phyloP scores from a whole-genome alignment of 1,140 invertebrate genomes.

The Drosophila pseudoobscura region DNA sequence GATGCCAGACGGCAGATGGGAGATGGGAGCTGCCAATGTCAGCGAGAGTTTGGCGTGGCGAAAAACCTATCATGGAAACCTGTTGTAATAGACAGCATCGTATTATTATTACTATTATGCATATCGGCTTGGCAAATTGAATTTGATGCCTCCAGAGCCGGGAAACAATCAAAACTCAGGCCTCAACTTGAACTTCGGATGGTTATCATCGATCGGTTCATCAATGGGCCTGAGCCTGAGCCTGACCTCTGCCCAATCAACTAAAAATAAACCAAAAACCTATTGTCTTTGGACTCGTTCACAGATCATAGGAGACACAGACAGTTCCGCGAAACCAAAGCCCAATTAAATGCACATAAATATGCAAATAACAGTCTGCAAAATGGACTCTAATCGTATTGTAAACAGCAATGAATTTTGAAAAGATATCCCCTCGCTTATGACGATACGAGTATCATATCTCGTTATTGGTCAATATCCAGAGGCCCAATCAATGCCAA shows the following conservation, averaged over 20 bases:
- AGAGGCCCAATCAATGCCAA: constrained; percentile 67
- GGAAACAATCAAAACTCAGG: constrained; percentile 18
- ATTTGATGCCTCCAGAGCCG: constrained; percentile 23
- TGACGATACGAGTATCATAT: constrained; percentile 11
- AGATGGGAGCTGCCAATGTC: constrained; percentile 23
- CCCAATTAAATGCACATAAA: constrained; percentile 80
- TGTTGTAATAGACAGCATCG: constrained; percentile 42
- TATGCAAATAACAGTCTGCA: constrained; percentile 60
- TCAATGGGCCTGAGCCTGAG: constrained; percentile 25
- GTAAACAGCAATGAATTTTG: constrained; percentile 73
- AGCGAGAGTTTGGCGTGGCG: constrained; percentile 47
- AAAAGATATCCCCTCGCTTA: constrained; percentile 26
- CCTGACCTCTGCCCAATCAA: constrained; percentile 70
- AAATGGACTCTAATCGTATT: constrained; percentile 74
- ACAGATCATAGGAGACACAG: constrained; percentile 4
- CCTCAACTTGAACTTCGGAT: constrained; percentile 61
- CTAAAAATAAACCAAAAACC: constrained; percentile 13
- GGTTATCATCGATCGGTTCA: constrained; percentile 50
- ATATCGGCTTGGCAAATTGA: constrained; percentile 26
- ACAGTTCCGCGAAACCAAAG: constrained; percentile 50
- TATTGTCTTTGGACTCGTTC: constrained; percentile 25
- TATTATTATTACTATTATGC: constrained; percentile 41
- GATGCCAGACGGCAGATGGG: neutral
- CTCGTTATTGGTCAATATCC: constrained; percentile 53
- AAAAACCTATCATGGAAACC: constrained; percentile 49